phyloP scores from a whole-genome alignment of 2,888 invertebrate genomes.

The Nemotelus nigrinus region DNA sequence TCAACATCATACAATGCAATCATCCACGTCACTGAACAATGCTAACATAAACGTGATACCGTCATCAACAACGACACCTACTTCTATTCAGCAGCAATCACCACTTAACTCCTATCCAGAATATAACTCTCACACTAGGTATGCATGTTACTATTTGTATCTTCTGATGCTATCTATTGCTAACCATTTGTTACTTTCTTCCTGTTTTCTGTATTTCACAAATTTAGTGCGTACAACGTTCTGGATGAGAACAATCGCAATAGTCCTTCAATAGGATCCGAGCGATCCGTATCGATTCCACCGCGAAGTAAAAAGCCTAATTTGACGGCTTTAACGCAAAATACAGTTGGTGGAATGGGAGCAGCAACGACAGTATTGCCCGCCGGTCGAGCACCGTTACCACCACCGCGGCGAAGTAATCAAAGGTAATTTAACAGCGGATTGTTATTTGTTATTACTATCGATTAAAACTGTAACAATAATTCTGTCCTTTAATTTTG shows the following conservation, averaged over 20 bases:
- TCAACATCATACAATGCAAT: conserved; percentile 46
- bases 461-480: too few relatives aligned
- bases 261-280: conserved; percentile 60
- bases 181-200: conserved; percentile 22
- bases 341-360: conserved; percentile 8
- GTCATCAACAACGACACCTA: conserved; percentile 43
- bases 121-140: conserved; percentile 56
- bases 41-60: conserved; percentile 44
- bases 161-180: conserved; percentile 9
- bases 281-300: conserved; percentile 59
- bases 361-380: conserved; percentile 49
- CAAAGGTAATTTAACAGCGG: conserved; percentile 59
- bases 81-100: conserved; percentile 46
- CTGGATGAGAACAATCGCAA: conserved; percentile 56
- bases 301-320: conserved; percentile 59
- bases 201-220: background rate
- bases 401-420: conserved; percentile 60
- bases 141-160: conserved; percentile 44
- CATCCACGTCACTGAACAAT: conserved; percentile 40
- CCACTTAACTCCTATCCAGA: conserved; percentile 52
- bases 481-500: too few relatives aligned
- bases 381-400: conserved; percentile 59
- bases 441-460: conserved; percentile 6
- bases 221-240: conserved; percentile 51
- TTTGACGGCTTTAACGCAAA: conserved; percentile 48